phyloP scores from a whole-genome alignment of 2,113 vertebrate species.

The Lynx canadensis region DNA sequence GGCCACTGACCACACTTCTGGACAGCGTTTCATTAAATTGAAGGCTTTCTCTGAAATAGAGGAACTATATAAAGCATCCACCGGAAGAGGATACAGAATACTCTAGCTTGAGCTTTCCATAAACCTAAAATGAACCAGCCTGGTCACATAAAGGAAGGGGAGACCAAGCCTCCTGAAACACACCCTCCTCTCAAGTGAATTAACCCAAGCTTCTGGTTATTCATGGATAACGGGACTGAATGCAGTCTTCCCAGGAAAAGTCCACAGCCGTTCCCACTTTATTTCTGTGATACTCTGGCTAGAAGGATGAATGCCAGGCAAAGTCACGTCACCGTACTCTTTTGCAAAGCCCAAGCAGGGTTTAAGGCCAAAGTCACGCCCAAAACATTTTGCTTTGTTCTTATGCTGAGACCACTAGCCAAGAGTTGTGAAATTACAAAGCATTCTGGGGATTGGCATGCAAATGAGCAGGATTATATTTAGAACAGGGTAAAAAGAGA shows the following conservation, averaged over 20 bases:
- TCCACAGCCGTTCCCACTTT: background rate
- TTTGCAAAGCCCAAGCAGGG: conserved; percentile 21
- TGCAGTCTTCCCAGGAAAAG: conserved; percentile 2
- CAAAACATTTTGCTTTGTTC: conserved; percentile 57
- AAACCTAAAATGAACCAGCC: conserved; percentile 30
- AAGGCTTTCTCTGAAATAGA: conserved; percentile 19
- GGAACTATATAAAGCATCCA: background rate
- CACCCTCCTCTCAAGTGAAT: background rate
- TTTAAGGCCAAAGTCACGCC: conserved; percentile 36
- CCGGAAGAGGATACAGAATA: background rate
- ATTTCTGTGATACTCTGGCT: background rate
- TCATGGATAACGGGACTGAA: conserved; percentile 30
- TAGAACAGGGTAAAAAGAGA: conserved; percentile 55
- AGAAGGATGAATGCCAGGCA: background rate
- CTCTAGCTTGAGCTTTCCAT: background rate
- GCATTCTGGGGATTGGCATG: conserved; percentile 38
- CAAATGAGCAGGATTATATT: conserved; percentile 64
- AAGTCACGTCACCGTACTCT: conserved; percentile 52
- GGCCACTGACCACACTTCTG: background rate
- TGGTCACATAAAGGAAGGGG: conserved; percentile 20
- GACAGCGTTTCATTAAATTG: background rate
- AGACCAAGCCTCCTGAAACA: background rate
- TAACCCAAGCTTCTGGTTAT: conserved; percentile 14
- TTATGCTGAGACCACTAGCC: conserved; percentile 6
- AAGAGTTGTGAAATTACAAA: conserved; percentile 49